phyloP scores from a whole-genome alignment of 2,888 invertebrate species.

The Phytoseiulus persimilis region DNA sequence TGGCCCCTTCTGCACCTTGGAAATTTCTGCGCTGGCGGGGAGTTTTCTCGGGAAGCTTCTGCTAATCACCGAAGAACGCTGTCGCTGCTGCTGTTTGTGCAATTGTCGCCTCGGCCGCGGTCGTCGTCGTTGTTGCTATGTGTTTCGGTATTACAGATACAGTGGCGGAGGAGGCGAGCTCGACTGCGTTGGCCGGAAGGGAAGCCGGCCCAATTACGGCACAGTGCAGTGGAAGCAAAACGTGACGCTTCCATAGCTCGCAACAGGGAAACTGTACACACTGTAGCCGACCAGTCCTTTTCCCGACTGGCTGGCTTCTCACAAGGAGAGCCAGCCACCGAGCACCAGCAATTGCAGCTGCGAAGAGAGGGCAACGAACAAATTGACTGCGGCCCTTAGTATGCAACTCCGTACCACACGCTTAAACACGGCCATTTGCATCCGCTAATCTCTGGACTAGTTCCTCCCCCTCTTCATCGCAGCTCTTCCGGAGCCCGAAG shows the following conservation, averaged over 20 bases:
- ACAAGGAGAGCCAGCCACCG: background rate
- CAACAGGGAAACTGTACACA: background rate
- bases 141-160: background rate
- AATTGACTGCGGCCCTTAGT: background rate
- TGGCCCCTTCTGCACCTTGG: too few species aligned
- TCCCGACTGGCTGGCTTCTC: background rate
- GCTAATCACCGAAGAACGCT: background rate
- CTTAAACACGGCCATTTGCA: background rate
- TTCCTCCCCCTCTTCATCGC: background rate
- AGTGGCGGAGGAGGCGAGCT: background rate
- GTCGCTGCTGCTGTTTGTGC: background rate
- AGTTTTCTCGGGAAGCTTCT: too few species aligned
- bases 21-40: too few species aligned
- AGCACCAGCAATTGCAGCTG: background rate
- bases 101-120: background rate
- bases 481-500: background rate
- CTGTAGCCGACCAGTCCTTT: background rate
- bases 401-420: background rate
- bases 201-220: background rate
- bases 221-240: slow-evolving; percentile 5
- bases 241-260: background rate
- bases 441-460: background rate
- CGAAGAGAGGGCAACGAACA: background rate
- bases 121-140: background rate
- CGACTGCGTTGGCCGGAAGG: background rate